Evolutionary conservation across 2,888 invertebrate species (phyloP).

Genomic region (Reticulitermes lucifugus): DNA sequence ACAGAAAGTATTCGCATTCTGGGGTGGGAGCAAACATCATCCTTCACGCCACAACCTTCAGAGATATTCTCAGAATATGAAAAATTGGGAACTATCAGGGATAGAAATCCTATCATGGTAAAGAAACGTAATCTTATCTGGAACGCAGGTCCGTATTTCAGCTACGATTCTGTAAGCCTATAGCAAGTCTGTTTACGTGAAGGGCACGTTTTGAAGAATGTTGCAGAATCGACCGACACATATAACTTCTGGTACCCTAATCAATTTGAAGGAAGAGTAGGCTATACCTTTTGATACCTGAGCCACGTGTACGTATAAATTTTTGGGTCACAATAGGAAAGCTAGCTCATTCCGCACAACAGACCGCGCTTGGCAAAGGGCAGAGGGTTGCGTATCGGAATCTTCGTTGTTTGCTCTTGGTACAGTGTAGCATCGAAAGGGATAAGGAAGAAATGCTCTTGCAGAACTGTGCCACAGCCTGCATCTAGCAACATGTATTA

Average conservation of each 20-base stretch:
- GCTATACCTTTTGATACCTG: background rate
- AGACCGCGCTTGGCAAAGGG: background rate
- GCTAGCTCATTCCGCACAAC: background rate
- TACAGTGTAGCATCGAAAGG: background rate
- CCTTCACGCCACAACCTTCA: background rate
- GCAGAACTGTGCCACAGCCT: background rate
- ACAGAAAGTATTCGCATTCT: background rate
- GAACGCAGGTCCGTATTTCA: background rate
- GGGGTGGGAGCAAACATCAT: background rate
- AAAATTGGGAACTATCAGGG: background rate
- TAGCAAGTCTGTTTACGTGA: background rate
- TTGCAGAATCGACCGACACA: background rate
- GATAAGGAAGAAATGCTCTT: background rate
- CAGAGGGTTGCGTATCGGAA: no score
- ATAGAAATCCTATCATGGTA: background rate
- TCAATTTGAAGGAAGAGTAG: background rate
- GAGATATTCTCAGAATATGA: background rate
- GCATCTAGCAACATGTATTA: no score
- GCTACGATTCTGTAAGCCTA: background rate
- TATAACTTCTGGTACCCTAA: background rate
- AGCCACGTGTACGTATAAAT: background rate
- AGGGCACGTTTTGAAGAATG: background rate
- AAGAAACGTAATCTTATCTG: background rate
- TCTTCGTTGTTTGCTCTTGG: background rate
- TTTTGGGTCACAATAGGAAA: slow-evolving; percentile 5